Evolutionary conservation across 2,113 vertebrate genomes (phyloP), one percentile per base, ranked within the genome.

Genomic region (Myotis lucifugus): DNA sequence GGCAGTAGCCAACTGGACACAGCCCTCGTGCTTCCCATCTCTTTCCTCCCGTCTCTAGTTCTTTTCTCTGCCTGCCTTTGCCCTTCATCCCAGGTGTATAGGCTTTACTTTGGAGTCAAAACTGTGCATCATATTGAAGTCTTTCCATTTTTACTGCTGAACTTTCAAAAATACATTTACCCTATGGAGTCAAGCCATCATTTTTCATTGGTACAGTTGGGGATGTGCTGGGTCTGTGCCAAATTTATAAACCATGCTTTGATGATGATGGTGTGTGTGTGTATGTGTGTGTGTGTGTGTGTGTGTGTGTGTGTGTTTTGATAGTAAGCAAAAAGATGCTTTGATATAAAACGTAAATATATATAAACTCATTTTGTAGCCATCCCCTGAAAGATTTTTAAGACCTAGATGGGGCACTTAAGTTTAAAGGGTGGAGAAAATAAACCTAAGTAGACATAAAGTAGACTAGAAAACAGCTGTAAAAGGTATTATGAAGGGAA

Each of bases 361-460:
- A 64, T 72, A 17, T 46, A 42, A 96, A 76, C 37, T 32, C 64
- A 66, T 54, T 78, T 7, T n/a, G 40, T 81, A 85, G 73, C 37
- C 18, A 74, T 61, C 3, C 14, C n/a, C 18, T 5, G 2, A 42
- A 52, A 85, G 4, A 50, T 83, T 11, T 86, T 92, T 92, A 48
- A 85, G 23, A 46, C 21, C 32, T 82, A 32, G 0, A 10, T 27
- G 11, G 21, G 18, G 23, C 34, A 34, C 54, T 91, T 82, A 54
- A 54, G 87, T 84, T 89, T 92, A 85, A 91, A 84, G 32, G 8
- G 8, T 34, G 37, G 56, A 83, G 64, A 74, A 50, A 59, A 85
- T 59, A 93, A 92, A 95, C 1, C 2, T 66, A 52, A n/a, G 15
- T 61, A 72, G 21, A 21, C 3, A 10, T 86, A 69, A 72, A 32